Conservation (phyloP, 2,113 vertebrate species). For the Zosterops lateralis region DNA sequence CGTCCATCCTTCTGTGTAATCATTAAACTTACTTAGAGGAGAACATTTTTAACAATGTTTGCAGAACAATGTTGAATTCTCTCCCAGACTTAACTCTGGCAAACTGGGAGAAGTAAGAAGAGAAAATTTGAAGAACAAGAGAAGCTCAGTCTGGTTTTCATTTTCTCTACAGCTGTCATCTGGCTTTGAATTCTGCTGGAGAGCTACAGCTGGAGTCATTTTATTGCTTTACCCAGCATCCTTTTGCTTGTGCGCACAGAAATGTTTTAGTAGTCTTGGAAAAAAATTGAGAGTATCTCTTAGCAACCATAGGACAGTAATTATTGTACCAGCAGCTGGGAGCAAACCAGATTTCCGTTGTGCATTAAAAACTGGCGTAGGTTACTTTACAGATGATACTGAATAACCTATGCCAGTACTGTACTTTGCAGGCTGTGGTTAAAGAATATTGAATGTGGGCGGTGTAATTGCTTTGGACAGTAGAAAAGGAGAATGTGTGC, state of each 20-base stretch:
- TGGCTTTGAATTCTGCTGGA: conserved; percentile 86
- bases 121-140: conserved; percentile 79
- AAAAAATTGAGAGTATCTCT: conserved; percentile 87
- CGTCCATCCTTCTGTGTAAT: conserved; percentile 52
- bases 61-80: conserved; percentile 55
- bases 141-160: conserved; percentile 83
- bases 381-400: conserved; percentile 86
- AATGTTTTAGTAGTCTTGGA: conserved; percentile 73
- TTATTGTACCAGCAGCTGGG: conserved; percentile 92
- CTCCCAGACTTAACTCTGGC: conserved; percentile 47
- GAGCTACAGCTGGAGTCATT: conserved; percentile 87
- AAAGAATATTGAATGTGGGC: conserved; percentile 74
- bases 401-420: conserved; percentile 77
- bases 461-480: conserved; percentile 58
- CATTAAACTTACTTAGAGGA: conserved; percentile 56
- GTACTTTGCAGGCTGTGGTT: conserved; percentile 74
- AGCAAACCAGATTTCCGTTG: conserved; percentile 91
- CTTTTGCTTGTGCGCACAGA: conserved; percentile 78
- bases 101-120: conserved; percentile 53
- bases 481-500: conserved; percentile 30
- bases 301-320: conserved; percentile 92
- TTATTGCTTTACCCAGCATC: conserved; percentile 88
- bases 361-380: conserved; percentile 88
- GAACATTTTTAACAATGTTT: conserved; percentile 57
- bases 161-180: conserved; percentile 88